phyloP scores from a whole-genome alignment of 2,113 vertebrate genomes.

The Chlamydotis undulata region DNA sequence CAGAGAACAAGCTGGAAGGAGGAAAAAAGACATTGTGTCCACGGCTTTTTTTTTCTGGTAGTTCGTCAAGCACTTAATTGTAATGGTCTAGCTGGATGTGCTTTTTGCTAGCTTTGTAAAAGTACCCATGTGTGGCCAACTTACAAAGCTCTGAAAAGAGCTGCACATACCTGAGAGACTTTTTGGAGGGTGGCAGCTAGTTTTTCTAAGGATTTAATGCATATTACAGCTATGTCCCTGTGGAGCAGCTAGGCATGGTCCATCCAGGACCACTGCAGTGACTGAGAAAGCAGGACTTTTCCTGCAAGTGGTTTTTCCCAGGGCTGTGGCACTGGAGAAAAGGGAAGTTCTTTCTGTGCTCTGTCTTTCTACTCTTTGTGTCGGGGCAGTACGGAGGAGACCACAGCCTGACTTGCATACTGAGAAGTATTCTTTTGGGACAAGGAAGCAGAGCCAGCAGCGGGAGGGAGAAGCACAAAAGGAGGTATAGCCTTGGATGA shows the following conservation, averaged over 20 bases:
- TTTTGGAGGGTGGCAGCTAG: neutral
- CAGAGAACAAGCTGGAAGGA: slow-evolving; percentile 18
- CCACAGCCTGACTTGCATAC: slow-evolving; percentile 52
- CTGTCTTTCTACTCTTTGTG: slow-evolving; percentile 19
- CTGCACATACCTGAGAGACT: neutral
- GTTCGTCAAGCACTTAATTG: slow-evolving; percentile 27
- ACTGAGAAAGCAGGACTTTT: neutral
- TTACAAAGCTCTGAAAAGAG: neutral
- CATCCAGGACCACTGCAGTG: neutral
- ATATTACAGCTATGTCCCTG: neutral
- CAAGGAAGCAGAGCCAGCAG: slow-evolving; percentile 29
- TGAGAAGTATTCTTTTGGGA: slow-evolving; percentile 44
- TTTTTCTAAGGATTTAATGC: neutral
- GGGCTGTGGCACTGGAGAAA: neutral
- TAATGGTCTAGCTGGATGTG: neutral
- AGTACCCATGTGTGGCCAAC: neutral
- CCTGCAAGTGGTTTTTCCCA: neutral
- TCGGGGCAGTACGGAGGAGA: neutral
- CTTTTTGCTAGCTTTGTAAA: slow-evolving; percentile 23
- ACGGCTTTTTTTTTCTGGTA: neutral
- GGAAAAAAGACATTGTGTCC: slow-evolving; percentile 38
- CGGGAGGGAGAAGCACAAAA: slow-evolving; percentile 31
- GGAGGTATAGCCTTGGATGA: neutral
- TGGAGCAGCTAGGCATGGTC: neutral
- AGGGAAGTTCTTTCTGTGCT: slow-evolving; percentile 39